phyloP scores from a whole-genome alignment of 2,797 vertebrate genomes.

The Toxotes lorentzi region DNA sequence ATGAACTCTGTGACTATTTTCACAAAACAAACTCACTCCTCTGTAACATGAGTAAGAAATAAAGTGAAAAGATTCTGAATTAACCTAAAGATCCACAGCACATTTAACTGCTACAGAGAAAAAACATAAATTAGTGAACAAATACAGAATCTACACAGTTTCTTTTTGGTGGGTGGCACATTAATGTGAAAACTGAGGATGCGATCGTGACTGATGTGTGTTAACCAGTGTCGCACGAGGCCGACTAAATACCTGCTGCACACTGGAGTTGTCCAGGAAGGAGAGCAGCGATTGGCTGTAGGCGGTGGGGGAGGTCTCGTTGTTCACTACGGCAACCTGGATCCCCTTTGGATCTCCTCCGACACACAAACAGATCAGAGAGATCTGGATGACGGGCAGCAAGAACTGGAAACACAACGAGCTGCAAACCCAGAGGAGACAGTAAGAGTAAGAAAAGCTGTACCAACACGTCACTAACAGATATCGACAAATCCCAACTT shows the following conservation, averaged over 20 bases:
- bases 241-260: slow-evolving; percentile 78
- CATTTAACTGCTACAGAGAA: neutral
- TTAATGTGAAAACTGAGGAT: neutral
- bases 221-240: neutral
- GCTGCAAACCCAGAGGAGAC: slow-evolving; percentile 59
- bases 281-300: slow-evolving; percentile 81
- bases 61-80: neutral
- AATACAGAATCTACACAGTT: neutral
- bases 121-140: neutral
- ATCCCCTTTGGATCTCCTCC: slow-evolving; percentile 84
- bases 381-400: slow-evolving; percentile 88
- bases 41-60: neutral
- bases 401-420: slow-evolving; percentile 89
- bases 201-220: neutral
- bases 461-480: too few species aligned
- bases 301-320: slow-evolving; percentile 77
- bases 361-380: slow-evolving; percentile 86
- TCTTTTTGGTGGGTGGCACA: neutral
- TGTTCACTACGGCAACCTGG: slow-evolving; percentile 87
- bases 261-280: slow-evolving; percentile 85
- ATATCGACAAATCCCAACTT: neutral
- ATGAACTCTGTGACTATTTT: neutral
- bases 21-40: neutral
- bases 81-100: neutral
- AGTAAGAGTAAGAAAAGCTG: neutral